A percentile compares a stretch with the other conserved stretches of the same genome.
Conservation (phyloP, 35 echinoderm and acorn worm species). For the Holothuria glaberrima region DNA sequence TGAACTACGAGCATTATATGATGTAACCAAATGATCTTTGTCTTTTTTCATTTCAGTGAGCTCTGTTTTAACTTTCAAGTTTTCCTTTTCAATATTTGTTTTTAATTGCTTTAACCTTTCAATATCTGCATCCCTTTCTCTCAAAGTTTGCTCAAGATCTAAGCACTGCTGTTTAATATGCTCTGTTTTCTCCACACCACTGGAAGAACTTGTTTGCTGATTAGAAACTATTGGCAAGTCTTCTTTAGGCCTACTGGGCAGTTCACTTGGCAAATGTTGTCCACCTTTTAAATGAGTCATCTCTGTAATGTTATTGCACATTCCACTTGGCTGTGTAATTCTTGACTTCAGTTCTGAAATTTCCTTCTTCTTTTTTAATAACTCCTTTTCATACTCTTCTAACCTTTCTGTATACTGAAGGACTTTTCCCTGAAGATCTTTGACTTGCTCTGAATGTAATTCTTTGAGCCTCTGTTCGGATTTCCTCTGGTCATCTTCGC, state of each 20-base stretch:
- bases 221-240: too few species aligned
- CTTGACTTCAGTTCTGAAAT: constrained; percentile 47
- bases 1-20: too few species aligned
- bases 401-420: constrained; percentile 37
- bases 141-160: too few species aligned
- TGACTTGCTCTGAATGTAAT: constrained; percentile 26
- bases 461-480: background rate
- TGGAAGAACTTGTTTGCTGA: too few species aligned
- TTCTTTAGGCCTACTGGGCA: too few species aligned
- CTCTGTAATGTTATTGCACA: background rate
- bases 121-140: constrained; percentile 1
- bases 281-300: background rate
- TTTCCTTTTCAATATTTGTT: background rate
- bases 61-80: background rate
- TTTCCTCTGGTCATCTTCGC: constrained; percentile 61
- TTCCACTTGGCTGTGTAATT: background rate
- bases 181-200: too few species aligned
- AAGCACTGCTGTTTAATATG: too few species aligned
- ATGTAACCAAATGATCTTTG: background rate
- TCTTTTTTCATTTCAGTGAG: background rate
- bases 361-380: constrained; percentile 7
- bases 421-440: constrained; percentile 27
- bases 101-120: background rate
- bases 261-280: background rate
- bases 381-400: background rate